Percentiles rank a stretch among this genome's conserved stretches.
Evolutionary conservation across 2,888 invertebrate genomes (phyloP).

Genomic region (Chaetogeoica ovagalla): DNA sequence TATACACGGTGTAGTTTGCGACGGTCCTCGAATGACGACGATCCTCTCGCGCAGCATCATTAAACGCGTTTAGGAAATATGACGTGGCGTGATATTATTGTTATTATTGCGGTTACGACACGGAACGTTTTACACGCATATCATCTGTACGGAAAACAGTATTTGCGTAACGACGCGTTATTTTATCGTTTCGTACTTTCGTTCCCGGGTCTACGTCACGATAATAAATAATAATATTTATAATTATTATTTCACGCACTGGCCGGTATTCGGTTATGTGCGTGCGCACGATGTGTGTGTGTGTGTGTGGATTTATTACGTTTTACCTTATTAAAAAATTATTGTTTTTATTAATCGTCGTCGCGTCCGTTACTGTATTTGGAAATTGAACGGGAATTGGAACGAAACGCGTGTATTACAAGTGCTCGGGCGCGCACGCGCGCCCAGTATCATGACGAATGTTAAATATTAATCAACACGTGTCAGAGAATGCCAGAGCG

Average conservation of each 20-base stretch:
- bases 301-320: not conserved
- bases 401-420: not conserved
- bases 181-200: not conserved
- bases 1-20: slow-evolving; percentile 25
- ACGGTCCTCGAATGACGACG: slow-evolving; percentile 23
- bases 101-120: not conserved
- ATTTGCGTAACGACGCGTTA: slow-evolving; percentile 48
- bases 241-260: too few species aligned
- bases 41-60: not conserved
- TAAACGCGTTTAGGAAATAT: slow-evolving; percentile 33
- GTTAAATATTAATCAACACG: slow-evolving; percentile 46
- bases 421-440: not conserved
- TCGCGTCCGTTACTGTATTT: too few species aligned
- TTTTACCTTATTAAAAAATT: too few species aligned
- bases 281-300: too few species aligned
- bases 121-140: not conserved
- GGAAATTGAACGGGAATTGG: too few species aligned
- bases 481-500: slow-evolving; percentile 28
- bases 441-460: slow-evolving; percentile 8
- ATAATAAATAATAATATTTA: slow-evolving; percentile 13
- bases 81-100: not conserved
- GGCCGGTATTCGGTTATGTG: too few species aligned
- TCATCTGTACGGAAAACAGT: not conserved
- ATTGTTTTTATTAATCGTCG: too few species aligned
- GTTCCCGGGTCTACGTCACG: slow-evolving; percentile 16